Conservation (phyloP, 2,113 vertebrate genomes). For the Thamnaconus septentrionalis region DNA sequence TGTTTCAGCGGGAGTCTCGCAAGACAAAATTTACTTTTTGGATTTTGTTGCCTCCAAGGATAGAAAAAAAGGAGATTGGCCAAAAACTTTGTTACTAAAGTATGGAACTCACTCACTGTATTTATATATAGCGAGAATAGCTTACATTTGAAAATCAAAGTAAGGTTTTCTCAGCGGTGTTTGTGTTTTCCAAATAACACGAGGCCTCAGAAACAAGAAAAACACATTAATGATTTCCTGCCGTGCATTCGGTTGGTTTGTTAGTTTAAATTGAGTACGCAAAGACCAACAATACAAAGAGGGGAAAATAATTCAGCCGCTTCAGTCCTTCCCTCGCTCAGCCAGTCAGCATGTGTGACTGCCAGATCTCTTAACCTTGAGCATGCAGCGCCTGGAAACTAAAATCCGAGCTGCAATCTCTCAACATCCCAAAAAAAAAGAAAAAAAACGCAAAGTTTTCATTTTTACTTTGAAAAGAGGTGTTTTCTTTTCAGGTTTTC, state of each 20-base stretch:
- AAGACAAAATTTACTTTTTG: slow-evolving; percentile 42
- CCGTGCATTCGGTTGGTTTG: neutral
- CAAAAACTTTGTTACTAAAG: neutral
- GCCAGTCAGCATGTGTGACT: neutral
- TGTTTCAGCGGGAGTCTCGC: slow-evolving; percentile 11
- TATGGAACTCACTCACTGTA: neutral
- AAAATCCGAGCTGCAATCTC: neutral
- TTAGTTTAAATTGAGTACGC: neutral
- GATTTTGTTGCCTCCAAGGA: slow-evolving; percentile 44
- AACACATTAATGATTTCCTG: neutral
- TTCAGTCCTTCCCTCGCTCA: too few relatives aligned
- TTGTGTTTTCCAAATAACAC: neutral
- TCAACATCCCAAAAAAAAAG: slow-evolving; percentile 6
- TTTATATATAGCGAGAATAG: too few relatives aligned
- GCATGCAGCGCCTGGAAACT: slow-evolving; percentile 3
- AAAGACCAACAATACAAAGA: neutral
- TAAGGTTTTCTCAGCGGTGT: slow-evolving; percentile 1
- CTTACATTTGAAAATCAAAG: slow-evolving; percentile 5
- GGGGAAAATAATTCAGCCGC: neutral
- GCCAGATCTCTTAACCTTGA: slow-evolving; percentile 13
- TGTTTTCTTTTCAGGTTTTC: neutral
- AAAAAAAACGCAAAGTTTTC: slow-evolving; percentile 7
- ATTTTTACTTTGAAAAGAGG: slow-evolving; percentile 4
- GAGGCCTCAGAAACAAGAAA: neutral
- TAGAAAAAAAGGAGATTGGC: neutral